Conservation (phyloP, 1,140 invertebrate genomes). For the Trichonephila clavipes region DNA sequence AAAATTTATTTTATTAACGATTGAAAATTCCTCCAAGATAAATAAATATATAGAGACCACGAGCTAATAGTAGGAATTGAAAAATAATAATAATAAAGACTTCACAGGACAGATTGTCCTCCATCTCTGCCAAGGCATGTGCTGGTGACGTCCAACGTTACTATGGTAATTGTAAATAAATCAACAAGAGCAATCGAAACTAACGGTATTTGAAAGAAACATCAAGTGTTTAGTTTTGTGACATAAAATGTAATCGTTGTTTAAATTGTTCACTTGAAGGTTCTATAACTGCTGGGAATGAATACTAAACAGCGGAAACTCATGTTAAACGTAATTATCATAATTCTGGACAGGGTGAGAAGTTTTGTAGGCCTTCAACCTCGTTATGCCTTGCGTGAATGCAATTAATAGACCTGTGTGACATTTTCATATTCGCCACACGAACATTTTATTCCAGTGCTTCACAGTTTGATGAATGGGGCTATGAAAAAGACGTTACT, state of each 20-base stretch:
- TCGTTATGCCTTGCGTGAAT: not conserved
- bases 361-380: not conserved
- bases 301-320: not conserved
- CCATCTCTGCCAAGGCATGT: not conserved
- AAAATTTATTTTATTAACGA: too few relatives aligned
- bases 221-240: conserved; percentile 11
- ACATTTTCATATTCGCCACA: not conserved
- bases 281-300: not conserved
- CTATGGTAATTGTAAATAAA: conserved; percentile 43
- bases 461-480: not conserved
- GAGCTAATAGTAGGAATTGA: too few relatives aligned
- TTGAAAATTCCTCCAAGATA: too few relatives aligned
- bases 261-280: not conserved
- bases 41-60: too few relatives aligned
- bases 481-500: not conserved
- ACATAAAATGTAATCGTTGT: not conserved
- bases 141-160: conserved; percentile 8
- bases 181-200: conserved; percentile 43
- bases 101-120: not conserved
- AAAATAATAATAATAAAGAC: too few relatives aligned
- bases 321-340: not conserved
- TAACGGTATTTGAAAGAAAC: not conserved
- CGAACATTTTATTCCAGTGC: not conserved
- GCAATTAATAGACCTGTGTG: not conserved
- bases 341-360: not conserved